phyloP scores from a whole-genome alignment of 2,113 vertebrate genomes.

The Nycticebus coucang region DNA sequence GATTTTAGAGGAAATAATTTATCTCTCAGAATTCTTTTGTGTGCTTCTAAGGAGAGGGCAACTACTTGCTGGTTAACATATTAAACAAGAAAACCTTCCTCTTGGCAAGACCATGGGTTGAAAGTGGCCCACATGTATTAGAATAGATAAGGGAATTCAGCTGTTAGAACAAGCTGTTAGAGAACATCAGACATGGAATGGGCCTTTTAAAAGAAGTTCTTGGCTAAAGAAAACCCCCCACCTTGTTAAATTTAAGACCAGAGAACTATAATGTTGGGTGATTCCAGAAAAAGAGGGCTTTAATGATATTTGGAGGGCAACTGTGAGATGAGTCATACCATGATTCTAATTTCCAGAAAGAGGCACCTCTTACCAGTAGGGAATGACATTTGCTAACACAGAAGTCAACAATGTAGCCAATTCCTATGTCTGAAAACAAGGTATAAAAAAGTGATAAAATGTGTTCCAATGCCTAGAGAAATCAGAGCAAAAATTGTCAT shows the following conservation, averaged over 20 bases:
- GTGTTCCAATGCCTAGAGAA: neutral
- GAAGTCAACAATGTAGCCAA: neutral
- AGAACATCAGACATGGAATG: neutral
- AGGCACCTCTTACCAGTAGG: neutral
- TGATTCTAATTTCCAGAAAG: neutral
- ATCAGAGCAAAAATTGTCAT: neutral
- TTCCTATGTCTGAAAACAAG: too few species aligned
- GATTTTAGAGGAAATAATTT: neutral
- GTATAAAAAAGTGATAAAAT: neutral
- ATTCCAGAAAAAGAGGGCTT: neutral
- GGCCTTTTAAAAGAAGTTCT: neutral
- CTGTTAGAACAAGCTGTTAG: neutral
- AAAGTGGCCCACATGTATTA: neutral
- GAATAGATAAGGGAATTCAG: neutral
- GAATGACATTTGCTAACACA: neutral
- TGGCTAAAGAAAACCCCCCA: neutral
- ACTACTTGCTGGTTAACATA: neutral
- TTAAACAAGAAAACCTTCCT: constrained; percentile 2
- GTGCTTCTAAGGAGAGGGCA: neutral
- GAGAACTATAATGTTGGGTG: neutral
- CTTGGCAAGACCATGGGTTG: neutral
- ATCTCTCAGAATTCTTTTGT: neutral
- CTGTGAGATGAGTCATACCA: neutral
- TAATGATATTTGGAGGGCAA: neutral
- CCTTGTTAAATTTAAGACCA: neutral